Percentiles rank a stretch among this genome's conserved stretches.
These are phyloP conservation scores for Lagopus muta DNA, from an alignment of 2,113 vertebrate genomes.

Conservation along the genomic window DNA sequence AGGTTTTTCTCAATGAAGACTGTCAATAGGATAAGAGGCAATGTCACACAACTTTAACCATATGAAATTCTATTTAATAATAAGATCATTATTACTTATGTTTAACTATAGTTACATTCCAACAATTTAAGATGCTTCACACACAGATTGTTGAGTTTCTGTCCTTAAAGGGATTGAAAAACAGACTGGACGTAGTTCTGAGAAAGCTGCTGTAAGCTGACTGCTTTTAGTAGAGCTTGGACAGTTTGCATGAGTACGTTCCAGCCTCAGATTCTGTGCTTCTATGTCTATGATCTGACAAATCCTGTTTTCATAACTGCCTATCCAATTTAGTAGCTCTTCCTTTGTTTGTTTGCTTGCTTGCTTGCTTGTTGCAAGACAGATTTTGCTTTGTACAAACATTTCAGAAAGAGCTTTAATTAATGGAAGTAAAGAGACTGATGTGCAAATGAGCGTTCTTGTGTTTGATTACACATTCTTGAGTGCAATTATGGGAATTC, in stretches of 20 bases:
- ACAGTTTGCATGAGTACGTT: not conserved
- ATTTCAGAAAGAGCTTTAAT: constrained; percentile 54
- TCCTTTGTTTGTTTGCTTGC: constrained; percentile 31
- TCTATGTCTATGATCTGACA: not conserved
- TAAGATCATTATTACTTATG: not conserved
- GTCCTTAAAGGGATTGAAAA: not conserved
- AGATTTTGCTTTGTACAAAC: constrained; percentile 37
- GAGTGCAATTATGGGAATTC: constrained; percentile 52
- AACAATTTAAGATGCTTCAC: not conserved
- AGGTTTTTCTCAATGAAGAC: not conserved
- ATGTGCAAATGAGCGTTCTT: constrained; percentile 58
- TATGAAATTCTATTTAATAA: not conserved
- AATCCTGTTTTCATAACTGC: not conserved
- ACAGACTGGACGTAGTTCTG: not conserved
- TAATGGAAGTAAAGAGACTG: constrained; percentile 47
- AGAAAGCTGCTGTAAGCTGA: not conserved
- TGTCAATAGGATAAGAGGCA: not conserved
- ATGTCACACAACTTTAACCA: not conserved
- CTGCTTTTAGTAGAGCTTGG: not conserved
- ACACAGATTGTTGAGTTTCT: not conserved
- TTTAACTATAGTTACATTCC: rapidly evolving
- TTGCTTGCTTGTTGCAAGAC: not conserved
- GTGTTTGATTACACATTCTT: constrained; percentile 58
- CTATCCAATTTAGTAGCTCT: not conserved
- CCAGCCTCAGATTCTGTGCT: not conserved